Conservation (phyloP, 2,888 invertebrate species). For the Polyploca ridens region DNA sequence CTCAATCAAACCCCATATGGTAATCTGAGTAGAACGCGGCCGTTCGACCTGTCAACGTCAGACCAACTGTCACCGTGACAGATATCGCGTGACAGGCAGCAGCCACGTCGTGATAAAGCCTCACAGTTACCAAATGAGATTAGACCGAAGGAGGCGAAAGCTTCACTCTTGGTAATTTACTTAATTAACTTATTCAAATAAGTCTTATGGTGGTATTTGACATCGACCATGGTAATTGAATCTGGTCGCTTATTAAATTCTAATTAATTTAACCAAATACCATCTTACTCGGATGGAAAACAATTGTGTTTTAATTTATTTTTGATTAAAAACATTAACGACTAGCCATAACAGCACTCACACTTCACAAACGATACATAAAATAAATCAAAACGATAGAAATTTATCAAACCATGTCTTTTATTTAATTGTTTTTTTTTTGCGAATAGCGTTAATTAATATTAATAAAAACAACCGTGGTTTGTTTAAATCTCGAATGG, state of each 20-base stretch:
- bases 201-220: neutral
- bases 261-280: neutral
- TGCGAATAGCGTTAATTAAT: too few relatives aligned
- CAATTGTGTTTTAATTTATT: neutral
- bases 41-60: slow-evolving; percentile 40
- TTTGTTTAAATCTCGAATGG: slow-evolving; percentile 39
- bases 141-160: slow-evolving; percentile 88
- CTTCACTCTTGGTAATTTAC: slow-evolving; percentile 51
- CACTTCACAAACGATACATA: neutral
- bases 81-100: slow-evolving; percentile 47
- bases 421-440: neutral
- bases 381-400: slow-evolving; percentile 1
- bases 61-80: slow-evolving; percentile 44
- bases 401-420: neutral
- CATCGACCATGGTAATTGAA: neutral
- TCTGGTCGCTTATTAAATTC: neutral
- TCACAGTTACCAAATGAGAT: slow-evolving; percentile 99
- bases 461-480: slow-evolving; percentile 40
- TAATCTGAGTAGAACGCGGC: slow-evolving; percentile 88
- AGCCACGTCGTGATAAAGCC: slow-evolving; percentile 78
- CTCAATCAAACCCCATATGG: slow-evolving; percentile 93
- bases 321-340: neutral
- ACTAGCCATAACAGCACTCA: slow-evolving; percentile 2
- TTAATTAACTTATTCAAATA: slow-evolving; percentile 30
- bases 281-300: neutral